phyloP scores from a whole-genome alignment of 2,113 vertebrate species.

The Neolamprologus caudopunctatus region DNA sequence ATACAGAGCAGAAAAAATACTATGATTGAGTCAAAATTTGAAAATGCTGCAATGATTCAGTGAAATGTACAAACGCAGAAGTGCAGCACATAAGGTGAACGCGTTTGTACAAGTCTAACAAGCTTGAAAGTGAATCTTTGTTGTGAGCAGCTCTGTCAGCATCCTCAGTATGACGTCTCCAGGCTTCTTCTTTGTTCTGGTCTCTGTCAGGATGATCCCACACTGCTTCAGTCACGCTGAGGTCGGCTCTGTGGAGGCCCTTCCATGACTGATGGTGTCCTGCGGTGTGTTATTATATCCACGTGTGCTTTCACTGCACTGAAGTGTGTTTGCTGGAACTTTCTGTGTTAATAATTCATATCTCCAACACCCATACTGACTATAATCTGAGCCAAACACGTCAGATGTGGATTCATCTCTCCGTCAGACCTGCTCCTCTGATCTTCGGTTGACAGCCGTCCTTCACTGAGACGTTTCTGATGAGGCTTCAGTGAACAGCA shows the following conservation, averaged over 20 bases:
- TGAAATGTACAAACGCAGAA: neutral
- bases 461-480: neutral
- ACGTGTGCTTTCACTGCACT: neutral
- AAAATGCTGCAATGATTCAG: neutral
- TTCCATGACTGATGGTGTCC: neutral
- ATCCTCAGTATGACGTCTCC: rapidly evolving
- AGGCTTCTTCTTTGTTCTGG: neutral
- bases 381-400: rapidly evolving
- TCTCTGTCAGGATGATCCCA: neutral
- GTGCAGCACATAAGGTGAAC: neutral
- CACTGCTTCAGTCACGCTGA: neutral
- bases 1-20: neutral
- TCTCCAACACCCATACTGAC: neutral
- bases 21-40: neutral
- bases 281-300: rapidly evolving
- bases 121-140: neutral
- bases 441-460: neutral
- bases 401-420: neutral
- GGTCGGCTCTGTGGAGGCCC: neutral
- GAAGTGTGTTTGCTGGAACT: neutral
- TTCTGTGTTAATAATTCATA: neutral
- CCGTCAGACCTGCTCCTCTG: neutral
- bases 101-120: neutral
- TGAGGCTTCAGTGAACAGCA: neutral
- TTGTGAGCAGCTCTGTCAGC: rapidly evolving